Percentiles rank a stretch among this genome's conserved stretches.
These are phyloP conservation scores for Leiothrix lutea DNA, from an alignment of 2,113 vertebrate species.

Conservation along the genomic window DNA sequence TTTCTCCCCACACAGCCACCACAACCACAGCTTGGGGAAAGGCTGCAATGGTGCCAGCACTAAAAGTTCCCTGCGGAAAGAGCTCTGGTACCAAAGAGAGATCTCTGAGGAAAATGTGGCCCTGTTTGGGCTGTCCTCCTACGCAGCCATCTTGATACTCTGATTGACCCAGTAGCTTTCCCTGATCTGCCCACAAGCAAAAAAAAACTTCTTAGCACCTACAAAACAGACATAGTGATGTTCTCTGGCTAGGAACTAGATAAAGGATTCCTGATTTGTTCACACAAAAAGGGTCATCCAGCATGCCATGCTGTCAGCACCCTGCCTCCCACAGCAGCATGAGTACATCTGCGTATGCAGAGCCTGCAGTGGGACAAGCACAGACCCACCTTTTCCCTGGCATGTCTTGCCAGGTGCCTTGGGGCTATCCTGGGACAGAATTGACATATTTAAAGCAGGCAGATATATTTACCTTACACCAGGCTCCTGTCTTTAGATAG, in stretches of 20 bases:
- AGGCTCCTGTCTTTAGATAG: neutral
- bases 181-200: neutral
- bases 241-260: neutral
- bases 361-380: neutral
- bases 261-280: neutral
- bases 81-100: neutral
- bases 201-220: neutral
- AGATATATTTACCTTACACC: neutral
- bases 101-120: neutral
- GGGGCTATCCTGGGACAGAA: neutral
- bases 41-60: neutral
- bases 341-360: accelerated
- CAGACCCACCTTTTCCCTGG: neutral
- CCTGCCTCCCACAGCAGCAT: neutral
- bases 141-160: neutral
- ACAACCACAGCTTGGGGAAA: neutral
- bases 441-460: neutral
- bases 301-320: neutral
- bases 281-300: neutral
- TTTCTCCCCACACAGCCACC: neutral
- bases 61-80: neutral
- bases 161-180: neutral
- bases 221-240: neutral
- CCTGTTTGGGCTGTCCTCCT: neutral
- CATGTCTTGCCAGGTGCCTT: neutral